These are phyloP conservation scores for Ceyx melanurus DNA, from an alignment of 2,113 vertebrate species.

Conservation along the genomic window DNA sequence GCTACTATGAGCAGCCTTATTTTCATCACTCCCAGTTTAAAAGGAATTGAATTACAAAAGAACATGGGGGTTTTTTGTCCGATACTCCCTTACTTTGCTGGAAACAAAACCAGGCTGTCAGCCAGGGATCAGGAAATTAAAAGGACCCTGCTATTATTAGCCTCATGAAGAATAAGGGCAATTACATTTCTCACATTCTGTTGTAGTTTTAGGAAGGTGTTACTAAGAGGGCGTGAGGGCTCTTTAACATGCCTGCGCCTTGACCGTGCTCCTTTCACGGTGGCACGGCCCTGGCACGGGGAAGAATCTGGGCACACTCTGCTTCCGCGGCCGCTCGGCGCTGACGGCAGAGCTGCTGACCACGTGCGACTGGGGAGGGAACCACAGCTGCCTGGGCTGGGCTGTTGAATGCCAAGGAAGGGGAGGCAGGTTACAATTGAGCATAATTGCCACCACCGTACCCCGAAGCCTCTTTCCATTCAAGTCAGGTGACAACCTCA, in stretches of 20 bases:
- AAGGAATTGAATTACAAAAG: not conserved
- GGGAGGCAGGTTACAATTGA: constrained; percentile 56
- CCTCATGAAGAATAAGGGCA: not conserved
- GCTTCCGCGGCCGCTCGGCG: not conserved
- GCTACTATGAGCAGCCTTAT: not conserved
- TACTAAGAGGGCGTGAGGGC: not conserved
- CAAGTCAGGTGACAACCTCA: constrained; percentile 4
- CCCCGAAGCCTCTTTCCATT: constrained; percentile 6
- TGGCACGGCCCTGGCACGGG: rapidly evolving
- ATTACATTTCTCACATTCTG: constrained; percentile 44
- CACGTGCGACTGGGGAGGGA: not conserved
- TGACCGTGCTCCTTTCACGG: constrained; percentile 29
- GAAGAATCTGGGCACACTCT: constrained; percentile 22
- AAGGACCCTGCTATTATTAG: not conserved
- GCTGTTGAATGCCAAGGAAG: constrained; percentile 41
- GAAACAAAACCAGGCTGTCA: not conserved
- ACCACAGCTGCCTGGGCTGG: not conserved
- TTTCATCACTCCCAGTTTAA: not conserved
- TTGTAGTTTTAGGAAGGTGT: constrained; percentile 33
- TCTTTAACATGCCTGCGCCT: constrained; percentile 24
- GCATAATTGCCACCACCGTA: constrained; percentile 32
- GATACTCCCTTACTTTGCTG: not conserved
- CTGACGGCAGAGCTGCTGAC: not conserved
- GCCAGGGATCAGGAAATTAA: not conserved
- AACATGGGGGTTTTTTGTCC: not conserved